Base-by-base conservation (phyloP, 2,888 invertebrate species). In the Torymus auratus region DNA sequence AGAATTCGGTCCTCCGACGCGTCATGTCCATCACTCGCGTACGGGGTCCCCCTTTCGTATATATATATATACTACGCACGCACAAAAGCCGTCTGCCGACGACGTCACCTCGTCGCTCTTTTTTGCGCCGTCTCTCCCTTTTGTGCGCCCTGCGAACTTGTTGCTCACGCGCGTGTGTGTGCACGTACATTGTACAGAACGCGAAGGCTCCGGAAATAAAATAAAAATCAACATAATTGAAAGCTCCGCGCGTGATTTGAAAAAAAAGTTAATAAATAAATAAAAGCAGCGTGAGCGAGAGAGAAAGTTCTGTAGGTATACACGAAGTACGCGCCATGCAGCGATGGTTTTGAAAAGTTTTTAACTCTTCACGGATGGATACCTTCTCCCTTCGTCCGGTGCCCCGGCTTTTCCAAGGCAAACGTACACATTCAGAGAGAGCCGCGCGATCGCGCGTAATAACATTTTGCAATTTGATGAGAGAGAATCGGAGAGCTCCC, bases 171-270 rank as follows among this genome's bases (percentile, higher is more conserved):
- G 56, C 2, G 10, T 7, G 7, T 41, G 15, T 55, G 13, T 41
- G 41, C 1, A 1, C 7, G 50, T 13, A 7, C 41, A n/a, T 28
- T 10, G 50, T 55, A 52, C 10, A 55, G 52, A 71, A 60, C 17
- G 60, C n/a, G 53, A 23, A 23, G 41, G 15, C 13, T 13, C 17
- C 12, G 61, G 28, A 72, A 55, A 71, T 71, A 65, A 78, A 67
- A 61, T 50, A 17, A 69, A 73, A 73, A 73, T 69, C 68, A 69
- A 69, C 68, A 69, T 73, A 77, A 77, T 80, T 80, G 76, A 75
- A 80, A 69, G 65, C 67, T 3, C 7, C 7, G 20, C 69, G 69
- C 56, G 50, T 13, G 62, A 12, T 50, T 64, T 14, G 53, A 68
- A 15, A 69, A 58, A 50, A 7, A 69, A 13, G 17, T 41, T 1